phyloP scores from a whole-genome alignment of 2,113 vertebrate species.

The Labrus mixtus region DNA sequence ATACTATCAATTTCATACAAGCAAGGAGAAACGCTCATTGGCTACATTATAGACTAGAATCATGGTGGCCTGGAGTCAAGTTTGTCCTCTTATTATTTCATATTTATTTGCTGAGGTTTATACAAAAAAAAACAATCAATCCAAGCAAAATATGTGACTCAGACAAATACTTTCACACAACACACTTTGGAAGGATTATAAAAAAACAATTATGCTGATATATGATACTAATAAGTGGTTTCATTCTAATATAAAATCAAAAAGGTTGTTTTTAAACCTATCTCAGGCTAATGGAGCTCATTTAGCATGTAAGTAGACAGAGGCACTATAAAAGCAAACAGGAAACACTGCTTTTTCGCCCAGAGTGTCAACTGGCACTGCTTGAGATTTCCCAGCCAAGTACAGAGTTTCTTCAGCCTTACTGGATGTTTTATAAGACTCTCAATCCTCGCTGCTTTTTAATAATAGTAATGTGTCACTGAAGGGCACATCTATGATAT shows the following conservation, averaged over 20 bases:
- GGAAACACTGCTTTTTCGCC: not conserved
- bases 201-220: constrained; percentile 32
- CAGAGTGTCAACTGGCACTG: not conserved
- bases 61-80: too few species aligned
- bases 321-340: not conserved
- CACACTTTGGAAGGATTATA: constrained; percentile 50
- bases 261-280: not conserved
- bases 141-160: too few species aligned
- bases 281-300: not conserved
- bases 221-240: constrained; percentile 42
- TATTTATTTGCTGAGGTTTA: too few species aligned
- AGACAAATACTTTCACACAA: constrained; percentile 26
- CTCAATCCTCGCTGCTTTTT: constrained; percentile 4
- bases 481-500: constrained; percentile 30
- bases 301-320: constrained; percentile 6
- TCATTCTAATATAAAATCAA: constrained; percentile 73
- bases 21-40: constrained; percentile 27
- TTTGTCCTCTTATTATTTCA: too few species aligned
- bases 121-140: too few species aligned
- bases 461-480: constrained; percentile 52
- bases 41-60: constrained; percentile 10
- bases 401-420: not conserved
- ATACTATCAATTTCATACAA: constrained; percentile 44
- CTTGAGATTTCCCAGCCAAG: not conserved
- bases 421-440: constrained; percentile 20